These are phyloP conservation scores for Diploptera punctata DNA, from an alignment of 2,888 invertebrate genomes.

Conservation along the genomic window DNA sequence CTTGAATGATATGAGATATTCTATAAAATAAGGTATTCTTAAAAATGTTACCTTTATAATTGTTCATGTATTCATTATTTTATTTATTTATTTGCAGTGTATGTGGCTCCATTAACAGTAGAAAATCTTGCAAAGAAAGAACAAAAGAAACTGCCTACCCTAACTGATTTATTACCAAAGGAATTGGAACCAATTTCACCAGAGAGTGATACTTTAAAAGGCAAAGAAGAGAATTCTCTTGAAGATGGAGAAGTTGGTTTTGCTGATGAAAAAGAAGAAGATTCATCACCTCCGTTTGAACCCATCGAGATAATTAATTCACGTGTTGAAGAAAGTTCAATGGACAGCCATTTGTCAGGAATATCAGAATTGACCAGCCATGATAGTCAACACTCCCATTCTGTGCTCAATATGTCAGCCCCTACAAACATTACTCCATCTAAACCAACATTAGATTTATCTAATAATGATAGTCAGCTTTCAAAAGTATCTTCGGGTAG, in stretches of 20 bases:
- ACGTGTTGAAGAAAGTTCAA: conserved; percentile 61
- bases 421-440: background rate
- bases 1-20: too few species aligned
- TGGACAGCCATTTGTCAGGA: conserved; percentile 65
- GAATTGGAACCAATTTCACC: conserved; percentile 85
- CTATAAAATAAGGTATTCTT: too few species aligned
- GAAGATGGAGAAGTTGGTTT: conserved; percentile 50
- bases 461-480: conserved; percentile 65
- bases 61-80: too few species aligned
- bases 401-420: background rate
- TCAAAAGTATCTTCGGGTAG: conserved; percentile 69
- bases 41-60: too few species aligned
- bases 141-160: conserved; percentile 46
- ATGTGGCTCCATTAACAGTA: background rate
- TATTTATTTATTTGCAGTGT: conserved; percentile 31
- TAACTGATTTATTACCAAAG: conserved; percentile 69
- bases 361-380: conserved; percentile 63
- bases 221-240: conserved; percentile 48
- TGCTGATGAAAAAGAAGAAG: conserved; percentile 59
- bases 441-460: conserved; percentile 49
- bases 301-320: conserved; percentile 60
- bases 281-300: conserved; percentile 71
- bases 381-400: conserved; percentile 52
- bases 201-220: conserved; percentile 68
- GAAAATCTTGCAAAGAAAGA: conserved; percentile 13